Conservation (phyloP, 1,140 invertebrate species). For the Bombus waltoni region DNA sequence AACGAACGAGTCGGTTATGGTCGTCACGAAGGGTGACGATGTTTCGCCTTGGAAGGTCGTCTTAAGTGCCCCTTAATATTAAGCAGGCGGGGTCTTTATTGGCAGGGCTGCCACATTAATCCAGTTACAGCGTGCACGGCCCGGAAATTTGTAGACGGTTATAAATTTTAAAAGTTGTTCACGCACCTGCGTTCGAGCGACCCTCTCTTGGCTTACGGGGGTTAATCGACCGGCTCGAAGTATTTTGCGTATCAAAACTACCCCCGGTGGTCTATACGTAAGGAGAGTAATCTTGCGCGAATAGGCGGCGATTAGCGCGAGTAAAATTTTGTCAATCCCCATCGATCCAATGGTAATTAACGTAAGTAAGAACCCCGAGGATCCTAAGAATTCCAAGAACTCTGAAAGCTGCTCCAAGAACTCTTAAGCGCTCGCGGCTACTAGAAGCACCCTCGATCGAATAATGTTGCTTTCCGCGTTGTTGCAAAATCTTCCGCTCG, state of each 20-base stretch:
- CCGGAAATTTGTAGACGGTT: slow-evolving; percentile 58
- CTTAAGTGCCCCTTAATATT: slow-evolving; percentile 67
- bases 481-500: too few relatives aligned
- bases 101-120: slow-evolving; percentile 61
- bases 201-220: slow-evolving; percentile 10
- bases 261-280: not conserved
- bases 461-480: too few relatives aligned
- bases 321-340: too few relatives aligned
- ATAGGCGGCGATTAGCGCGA: too few relatives aligned
- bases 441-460: too few relatives aligned
- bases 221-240: slow-evolving; percentile 44
- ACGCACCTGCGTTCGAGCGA: slow-evolving; percentile 57
- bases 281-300: too few relatives aligned
- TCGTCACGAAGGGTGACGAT: slow-evolving; percentile 29
- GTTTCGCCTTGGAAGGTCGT: slow-evolving; percentile 39
- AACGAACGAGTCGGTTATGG: not conserved
- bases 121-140: slow-evolving; percentile 42
- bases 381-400: too few relatives aligned
- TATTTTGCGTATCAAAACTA: slow-evolving; percentile 21
- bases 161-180: slow-evolving; percentile 70
- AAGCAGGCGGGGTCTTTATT: slow-evolving; percentile 57
- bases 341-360: too few relatives aligned
- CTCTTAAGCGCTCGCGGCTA: too few relatives aligned
- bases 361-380: too few relatives aligned
- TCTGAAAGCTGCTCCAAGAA: too few relatives aligned